Conservation (phyloP, 2,113 vertebrate genomes). For the Phylloscopus trochiloides region DNA sequence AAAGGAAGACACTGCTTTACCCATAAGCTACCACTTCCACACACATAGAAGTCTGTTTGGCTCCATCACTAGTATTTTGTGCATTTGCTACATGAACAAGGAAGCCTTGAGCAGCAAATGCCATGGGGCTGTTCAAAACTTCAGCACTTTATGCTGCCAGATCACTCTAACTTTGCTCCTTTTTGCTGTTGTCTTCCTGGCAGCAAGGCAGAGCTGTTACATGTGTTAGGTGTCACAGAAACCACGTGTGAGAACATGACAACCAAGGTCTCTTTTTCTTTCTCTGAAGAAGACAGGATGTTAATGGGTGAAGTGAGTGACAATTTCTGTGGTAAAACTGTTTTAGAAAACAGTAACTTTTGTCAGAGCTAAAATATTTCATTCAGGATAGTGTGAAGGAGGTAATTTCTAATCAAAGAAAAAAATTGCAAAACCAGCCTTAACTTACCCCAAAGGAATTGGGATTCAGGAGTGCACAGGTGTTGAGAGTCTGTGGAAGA, state of each 20-base stretch:
- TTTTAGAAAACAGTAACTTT: not conserved
- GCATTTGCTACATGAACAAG: not conserved
- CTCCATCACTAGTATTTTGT: not conserved
- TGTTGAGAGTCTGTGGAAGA: not conserved
- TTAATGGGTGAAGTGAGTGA: not conserved
- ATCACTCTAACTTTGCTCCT: not conserved
- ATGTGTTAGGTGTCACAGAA: not conserved
- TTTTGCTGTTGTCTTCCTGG: not conserved
- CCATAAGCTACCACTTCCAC: not conserved
- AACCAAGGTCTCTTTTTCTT: not conserved
- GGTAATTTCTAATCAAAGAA: not conserved
- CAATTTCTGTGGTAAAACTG: not conserved
- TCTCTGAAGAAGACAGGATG: not conserved
- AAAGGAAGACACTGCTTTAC: not conserved
- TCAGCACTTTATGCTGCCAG: not conserved
- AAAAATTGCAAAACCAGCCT: not conserved
- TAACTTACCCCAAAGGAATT: not conserved
- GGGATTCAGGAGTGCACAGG: not conserved
- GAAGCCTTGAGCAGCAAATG: not conserved
- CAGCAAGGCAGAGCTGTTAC: not conserved
- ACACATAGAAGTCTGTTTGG: not conserved
- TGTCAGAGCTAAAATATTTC: not conserved
- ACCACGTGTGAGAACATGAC: not conserved
- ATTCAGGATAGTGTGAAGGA: not conserved
- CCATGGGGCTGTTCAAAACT: not conserved